These are phyloP conservation scores for Phyllostomus discolor DNA, from an alignment of 2,113 vertebrate species.

Conservation along the genomic window DNA sequence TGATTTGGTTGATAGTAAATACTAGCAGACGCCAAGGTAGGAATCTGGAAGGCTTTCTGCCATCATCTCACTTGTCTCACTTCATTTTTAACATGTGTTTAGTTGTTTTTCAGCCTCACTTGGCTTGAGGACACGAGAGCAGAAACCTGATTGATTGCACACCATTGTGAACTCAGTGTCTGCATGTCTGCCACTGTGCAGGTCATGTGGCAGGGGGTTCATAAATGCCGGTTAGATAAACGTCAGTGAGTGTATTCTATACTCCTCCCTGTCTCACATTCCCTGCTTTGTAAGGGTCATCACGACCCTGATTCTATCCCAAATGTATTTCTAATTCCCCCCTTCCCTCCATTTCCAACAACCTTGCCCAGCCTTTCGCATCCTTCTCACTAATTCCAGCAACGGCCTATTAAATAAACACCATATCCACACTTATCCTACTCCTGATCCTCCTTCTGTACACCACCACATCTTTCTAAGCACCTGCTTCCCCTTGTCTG, in stretches of 20 bases:
- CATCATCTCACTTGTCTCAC: accelerated
- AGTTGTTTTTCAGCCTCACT: neutral
- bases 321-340: neutral
- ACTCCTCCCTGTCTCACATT: neutral
- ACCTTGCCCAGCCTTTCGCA: neutral
- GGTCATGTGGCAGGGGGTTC: neutral
- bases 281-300: neutral
- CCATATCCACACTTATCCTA: neutral
- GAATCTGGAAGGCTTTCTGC: neutral
- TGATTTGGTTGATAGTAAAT: neutral
- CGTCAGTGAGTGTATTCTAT: neutral
- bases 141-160: neutral
- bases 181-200: accelerated
- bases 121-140: neutral
- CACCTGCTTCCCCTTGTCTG: neutral
- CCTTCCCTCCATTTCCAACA: neutral
- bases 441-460: neutral
- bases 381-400: neutral
- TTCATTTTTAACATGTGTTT: neutral
- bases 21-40: neutral
- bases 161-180: neutral
- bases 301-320: neutral
- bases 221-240: neutral
- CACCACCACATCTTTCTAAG: neutral
- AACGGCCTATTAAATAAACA: neutral